Conservation (phyloP, 2,113 vertebrate species). For the Lasiurus borealis region DNA sequence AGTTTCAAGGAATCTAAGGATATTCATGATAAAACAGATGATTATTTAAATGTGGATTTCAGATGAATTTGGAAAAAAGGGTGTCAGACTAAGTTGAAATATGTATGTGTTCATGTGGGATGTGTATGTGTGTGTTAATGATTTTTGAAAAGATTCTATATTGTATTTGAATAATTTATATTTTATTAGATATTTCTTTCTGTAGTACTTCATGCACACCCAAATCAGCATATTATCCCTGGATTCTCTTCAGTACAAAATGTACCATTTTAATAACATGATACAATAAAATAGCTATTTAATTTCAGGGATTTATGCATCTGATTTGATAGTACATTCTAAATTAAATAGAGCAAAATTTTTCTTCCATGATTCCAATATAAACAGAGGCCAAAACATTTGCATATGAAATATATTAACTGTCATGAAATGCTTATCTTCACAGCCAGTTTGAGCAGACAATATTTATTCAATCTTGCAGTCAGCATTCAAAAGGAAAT, state of each 20-base stretch:
- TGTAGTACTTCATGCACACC: constrained; percentile 3
- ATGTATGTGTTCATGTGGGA: not conserved
- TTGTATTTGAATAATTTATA: constrained; percentile 41
- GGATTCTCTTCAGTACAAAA: constrained; percentile 64
- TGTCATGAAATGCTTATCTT: constrained; percentile 68
- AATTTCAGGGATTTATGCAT: constrained; percentile 33
- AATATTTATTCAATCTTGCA: constrained; percentile 66
- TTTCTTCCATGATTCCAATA: constrained; percentile 50
- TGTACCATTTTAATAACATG: constrained; percentile 69
- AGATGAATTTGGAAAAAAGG: not conserved
- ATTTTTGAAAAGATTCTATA: constrained; percentile 9
- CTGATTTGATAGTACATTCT: constrained; percentile 74
- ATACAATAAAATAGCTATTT: constrained; percentile 61
- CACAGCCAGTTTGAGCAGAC: constrained; percentile 55
- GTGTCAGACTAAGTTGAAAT: not conserved
- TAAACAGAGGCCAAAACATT: constrained; percentile 72
- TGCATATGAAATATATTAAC: constrained; percentile 79
- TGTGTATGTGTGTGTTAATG: not conserved
- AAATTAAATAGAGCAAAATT: constrained; percentile 71
- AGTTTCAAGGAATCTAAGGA: not conserved
- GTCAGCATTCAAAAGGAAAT: constrained; percentile 75
- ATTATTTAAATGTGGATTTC: not conserved
- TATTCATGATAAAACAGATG: constrained; percentile 9
- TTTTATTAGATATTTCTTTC: constrained; percentile 42
- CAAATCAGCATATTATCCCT: constrained; percentile 52